Conservation (phyloP, 1,140 invertebrate species). For the Arctopsyche grandis region DNA sequence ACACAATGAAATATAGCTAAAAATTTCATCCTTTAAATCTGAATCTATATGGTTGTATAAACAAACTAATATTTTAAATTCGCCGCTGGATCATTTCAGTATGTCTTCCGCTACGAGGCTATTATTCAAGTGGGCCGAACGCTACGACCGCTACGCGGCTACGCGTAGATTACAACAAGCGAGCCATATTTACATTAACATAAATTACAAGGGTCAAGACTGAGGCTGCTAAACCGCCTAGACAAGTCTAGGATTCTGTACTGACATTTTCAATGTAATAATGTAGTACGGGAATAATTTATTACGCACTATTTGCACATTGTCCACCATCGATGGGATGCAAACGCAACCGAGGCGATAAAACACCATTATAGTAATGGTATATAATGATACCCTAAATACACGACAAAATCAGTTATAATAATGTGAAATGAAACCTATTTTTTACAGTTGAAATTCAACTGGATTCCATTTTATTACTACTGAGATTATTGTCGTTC, state of each 20-base stretch:
- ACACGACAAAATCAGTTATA: too few relatives aligned
- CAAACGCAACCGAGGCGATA: too few relatives aligned
- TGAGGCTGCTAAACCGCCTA: conserved; percentile 15
- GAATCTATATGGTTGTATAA: too few relatives aligned
- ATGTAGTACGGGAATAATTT: conserved; percentile 44
- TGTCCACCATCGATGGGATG: conserved; percentile 17
- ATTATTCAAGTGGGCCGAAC: not conserved
- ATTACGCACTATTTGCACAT: too few relatives aligned
- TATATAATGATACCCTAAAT: too few relatives aligned
- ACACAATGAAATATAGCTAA: too few relatives aligned
- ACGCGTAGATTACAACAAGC: not conserved
- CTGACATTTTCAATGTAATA: conserved; percentile 50
- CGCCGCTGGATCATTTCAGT: not conserved
- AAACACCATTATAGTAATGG: too few relatives aligned
- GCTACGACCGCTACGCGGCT: not conserved
- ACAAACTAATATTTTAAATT: not conserved
- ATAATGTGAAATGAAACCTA: too few relatives aligned
- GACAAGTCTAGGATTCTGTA: conserved; percentile 44
- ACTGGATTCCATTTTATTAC: too few relatives aligned
- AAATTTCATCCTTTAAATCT: too few relatives aligned
- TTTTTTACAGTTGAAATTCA: too few relatives aligned
- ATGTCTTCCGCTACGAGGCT: not conserved
- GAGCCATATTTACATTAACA: conserved; percentile 51
- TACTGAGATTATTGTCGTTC: too few relatives aligned
- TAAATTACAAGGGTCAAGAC: conserved; percentile 51